phyloP scores from a whole-genome alignment of 2,888 invertebrate species.

The Andricus quercusramuli region DNA sequence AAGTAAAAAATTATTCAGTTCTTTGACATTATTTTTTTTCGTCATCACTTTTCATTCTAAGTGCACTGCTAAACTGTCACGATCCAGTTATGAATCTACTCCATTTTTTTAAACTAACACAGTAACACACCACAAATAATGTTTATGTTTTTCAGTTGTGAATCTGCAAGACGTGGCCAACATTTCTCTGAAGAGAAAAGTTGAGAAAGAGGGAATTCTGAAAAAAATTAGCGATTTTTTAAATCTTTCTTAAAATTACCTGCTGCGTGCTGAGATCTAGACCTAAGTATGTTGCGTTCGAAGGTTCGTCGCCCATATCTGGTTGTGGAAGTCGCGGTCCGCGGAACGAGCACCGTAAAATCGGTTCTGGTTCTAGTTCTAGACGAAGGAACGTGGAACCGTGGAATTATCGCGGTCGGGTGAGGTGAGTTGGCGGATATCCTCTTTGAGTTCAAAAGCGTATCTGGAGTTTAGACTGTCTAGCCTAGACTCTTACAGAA shows the following conservation, averaged over 20 bases:
- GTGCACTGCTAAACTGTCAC: not conserved
- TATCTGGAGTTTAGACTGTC: not conserved
- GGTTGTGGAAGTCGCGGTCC: not conserved
- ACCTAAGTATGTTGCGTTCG: slow-evolving; percentile 85
- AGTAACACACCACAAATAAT: not conserved
- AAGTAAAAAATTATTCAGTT: not conserved
- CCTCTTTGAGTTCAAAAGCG: not conserved
- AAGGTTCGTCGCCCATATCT: slow-evolving; percentile 67
- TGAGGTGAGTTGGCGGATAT: not conserved
- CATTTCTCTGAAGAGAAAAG: not conserved
- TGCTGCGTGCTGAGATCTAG: slow-evolving; percentile 94
- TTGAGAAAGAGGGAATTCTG: not conserved
- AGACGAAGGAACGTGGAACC: slow-evolving; percentile 10
- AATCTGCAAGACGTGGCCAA: not conserved
- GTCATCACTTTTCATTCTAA: not conserved
- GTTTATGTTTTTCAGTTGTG: not conserved
- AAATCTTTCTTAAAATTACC: slow-evolving; percentile 79
- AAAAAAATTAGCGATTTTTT: slow-evolving; percentile 44
- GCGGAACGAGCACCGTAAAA: slow-evolving; percentile 22
- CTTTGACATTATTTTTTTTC: not conserved
- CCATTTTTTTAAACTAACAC: not conserved
- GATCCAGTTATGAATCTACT: not conserved
- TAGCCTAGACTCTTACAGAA: not conserved
- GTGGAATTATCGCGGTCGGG: not conserved
- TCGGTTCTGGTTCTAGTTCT: not conserved